Conservation (phyloP, 2,888 invertebrate species). For the Lottia scabra region DNA sequence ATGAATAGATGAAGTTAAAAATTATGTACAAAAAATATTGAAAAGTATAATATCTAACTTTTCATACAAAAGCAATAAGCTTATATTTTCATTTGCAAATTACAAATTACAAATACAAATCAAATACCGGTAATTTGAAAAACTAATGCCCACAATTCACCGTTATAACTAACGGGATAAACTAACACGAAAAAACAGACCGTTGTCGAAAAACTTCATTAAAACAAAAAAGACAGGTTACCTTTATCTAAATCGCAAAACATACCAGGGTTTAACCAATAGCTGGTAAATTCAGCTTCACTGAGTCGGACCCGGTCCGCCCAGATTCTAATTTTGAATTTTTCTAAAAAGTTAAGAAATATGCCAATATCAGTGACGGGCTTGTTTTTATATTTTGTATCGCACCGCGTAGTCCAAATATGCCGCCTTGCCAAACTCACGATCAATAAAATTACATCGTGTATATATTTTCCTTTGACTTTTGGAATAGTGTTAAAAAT, state of each 20-base stretch:
- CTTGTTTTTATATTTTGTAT: neutral
- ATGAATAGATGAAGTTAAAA: no score
- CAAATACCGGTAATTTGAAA: no score
- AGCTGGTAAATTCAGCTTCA: neutral
- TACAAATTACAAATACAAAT: no score
- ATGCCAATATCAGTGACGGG: neutral
- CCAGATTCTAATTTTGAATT: constrained; percentile 1
- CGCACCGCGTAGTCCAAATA: neutral
- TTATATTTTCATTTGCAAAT: no score
- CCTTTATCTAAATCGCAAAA: neutral
- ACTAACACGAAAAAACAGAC: no score
- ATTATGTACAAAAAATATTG: no score
- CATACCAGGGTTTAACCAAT: constrained; percentile 7
- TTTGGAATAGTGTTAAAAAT: neutral
- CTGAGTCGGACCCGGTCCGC: constrained; percentile 1
- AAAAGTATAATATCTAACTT: no score
- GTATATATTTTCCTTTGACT: neutral
- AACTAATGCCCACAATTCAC: no score
- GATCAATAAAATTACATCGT: neutral
- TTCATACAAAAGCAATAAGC: no score
- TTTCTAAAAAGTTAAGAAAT: neutral
- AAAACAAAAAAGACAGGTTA: neutral
- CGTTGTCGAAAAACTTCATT: no score
- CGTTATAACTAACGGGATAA: no score
- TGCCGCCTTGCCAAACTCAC: neutral